A percentile compares a stretch with the other conserved stretches of the same genome.
Evolutionary conservation across 2,113 vertebrate genomes (phyloP).

Genomic region (Ctenodactylus gundi): DNA sequence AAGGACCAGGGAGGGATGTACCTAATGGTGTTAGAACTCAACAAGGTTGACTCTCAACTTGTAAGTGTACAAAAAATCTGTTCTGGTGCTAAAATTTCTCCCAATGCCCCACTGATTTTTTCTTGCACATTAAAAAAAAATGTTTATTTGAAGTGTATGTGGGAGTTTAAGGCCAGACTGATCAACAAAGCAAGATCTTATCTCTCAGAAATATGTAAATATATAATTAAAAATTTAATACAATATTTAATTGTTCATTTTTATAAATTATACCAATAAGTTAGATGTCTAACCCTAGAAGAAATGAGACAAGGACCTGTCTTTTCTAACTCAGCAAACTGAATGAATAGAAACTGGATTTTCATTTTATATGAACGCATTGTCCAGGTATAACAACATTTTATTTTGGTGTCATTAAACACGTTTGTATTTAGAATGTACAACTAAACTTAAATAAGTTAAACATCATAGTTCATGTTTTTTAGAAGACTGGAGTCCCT

Average conservation of each 20-base stretch:
- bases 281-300: neutral
- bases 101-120: neutral
- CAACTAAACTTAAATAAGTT: slow-evolving; percentile 58
- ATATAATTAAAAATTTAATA: neutral
- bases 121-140: neutral
- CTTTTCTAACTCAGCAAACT: neutral
- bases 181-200: neutral
- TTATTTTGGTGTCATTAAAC: slow-evolving; percentile 39
- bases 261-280: slow-evolving; percentile 25
- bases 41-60: neutral
- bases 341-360: slow-evolving; percentile 22
- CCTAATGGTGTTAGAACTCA: neutral
- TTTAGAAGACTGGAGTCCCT: slow-evolving; percentile 51
- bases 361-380: slow-evolving; percentile 18
- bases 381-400: neutral
- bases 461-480: slow-evolving; percentile 46
- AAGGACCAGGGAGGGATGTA: neutral
- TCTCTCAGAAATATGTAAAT: neutral
- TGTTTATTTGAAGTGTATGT: neutral
- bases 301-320: neutral
- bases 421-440: neutral
- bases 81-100: neutral
- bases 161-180: neutral
- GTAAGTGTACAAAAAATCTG: neutral
- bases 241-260: neutral